Evolutionary conservation across 2,888 invertebrate genomes (phyloP).

Genomic region (Lepas anatifera): DNA sequence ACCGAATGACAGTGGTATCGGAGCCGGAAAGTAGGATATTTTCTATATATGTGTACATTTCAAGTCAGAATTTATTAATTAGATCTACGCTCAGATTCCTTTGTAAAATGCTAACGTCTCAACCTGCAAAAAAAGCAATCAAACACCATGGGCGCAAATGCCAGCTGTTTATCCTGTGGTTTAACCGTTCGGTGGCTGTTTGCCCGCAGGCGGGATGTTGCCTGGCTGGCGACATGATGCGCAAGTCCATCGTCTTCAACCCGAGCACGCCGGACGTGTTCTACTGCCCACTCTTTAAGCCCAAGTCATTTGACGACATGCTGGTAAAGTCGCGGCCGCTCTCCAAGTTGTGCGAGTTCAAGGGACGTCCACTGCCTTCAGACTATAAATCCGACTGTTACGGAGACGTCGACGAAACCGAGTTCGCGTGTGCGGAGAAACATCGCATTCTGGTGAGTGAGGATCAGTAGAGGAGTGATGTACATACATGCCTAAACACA

Average conservation of each 20-base stretch:
- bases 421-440: constrained; percentile 67
- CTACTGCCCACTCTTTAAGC: constrained; percentile 64
- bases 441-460: constrained; percentile 24
- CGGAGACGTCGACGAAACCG: constrained; percentile 63
- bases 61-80: too few relatives aligned
- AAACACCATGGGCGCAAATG: too few relatives aligned
- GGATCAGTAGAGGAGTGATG: background rate
- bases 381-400: constrained; percentile 67
- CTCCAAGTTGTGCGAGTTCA: constrained; percentile 58
- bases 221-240: constrained; percentile 53
- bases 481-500: background rate
- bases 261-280: constrained; percentile 66
- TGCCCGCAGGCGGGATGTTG: constrained; percentile 1
- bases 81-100: too few relatives aligned
- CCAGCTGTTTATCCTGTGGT: too few relatives aligned
- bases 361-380: constrained; percentile 50
- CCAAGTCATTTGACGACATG: constrained; percentile 58
- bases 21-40: too few relatives aligned
- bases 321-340: constrained; percentile 46
- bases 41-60: too few relatives aligned
- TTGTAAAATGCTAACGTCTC: too few relatives aligned
- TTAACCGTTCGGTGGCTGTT: too few relatives aligned
- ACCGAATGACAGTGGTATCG: too few relatives aligned
- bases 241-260: constrained; percentile 64
- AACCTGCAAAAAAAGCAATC: too few relatives aligned